Percentiles rank a stretch among this genome's conserved stretches.
These are phyloP conservation scores for Chelidonichthys spinosus DNA, from an alignment of 2,797 vertebrate species.

Conservation along the genomic window DNA sequence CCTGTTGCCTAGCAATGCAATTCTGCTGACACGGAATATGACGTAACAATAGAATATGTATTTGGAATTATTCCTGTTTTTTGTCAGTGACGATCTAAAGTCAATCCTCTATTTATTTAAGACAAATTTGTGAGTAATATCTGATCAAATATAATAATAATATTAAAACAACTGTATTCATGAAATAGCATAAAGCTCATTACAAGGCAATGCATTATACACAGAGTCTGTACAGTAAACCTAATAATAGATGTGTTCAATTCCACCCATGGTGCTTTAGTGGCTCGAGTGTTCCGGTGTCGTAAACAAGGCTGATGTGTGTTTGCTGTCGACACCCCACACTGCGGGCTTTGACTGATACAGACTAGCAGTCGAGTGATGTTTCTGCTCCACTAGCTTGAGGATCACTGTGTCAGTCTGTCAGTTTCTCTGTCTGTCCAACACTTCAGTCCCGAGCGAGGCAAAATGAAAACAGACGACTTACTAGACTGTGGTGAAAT, in stretches of 20 bases:
- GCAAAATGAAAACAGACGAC: not conserved
- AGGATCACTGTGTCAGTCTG: slow-evolving; percentile 28
- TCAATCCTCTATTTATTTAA: not conserved
- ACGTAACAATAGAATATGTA: not conserved
- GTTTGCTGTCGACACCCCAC: slow-evolving; percentile 41
- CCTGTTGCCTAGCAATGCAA: not conserved
- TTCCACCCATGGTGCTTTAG: slow-evolving; percentile 52
- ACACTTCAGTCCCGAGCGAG: slow-evolving; percentile 14
- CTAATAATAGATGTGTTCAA: slow-evolving; percentile 69
- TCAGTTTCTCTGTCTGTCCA: slow-evolving; percentile 13
- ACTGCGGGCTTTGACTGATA: slow-evolving; percentile 36
- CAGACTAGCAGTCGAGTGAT: slow-evolving; percentile 31
- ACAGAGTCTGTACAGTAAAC: slow-evolving; percentile 46
- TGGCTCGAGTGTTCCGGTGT: slow-evolving; percentile 42
- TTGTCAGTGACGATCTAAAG: not conserved
- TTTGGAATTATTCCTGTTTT: not conserved
- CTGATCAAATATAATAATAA: not conserved
- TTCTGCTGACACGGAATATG: not conserved
- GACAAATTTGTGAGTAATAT: not conserved
- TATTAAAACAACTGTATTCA: not conserved
- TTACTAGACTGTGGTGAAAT: not conserved
- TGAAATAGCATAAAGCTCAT: not conserved
- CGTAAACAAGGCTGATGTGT: slow-evolving; percentile 59
- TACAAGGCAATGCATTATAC: not conserved
- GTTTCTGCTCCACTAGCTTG: slow-evolving; percentile 28